phyloP scores from a whole-genome alignment of 2,113 vertebrate species.

The Trichomycterus rosablanca region DNA sequence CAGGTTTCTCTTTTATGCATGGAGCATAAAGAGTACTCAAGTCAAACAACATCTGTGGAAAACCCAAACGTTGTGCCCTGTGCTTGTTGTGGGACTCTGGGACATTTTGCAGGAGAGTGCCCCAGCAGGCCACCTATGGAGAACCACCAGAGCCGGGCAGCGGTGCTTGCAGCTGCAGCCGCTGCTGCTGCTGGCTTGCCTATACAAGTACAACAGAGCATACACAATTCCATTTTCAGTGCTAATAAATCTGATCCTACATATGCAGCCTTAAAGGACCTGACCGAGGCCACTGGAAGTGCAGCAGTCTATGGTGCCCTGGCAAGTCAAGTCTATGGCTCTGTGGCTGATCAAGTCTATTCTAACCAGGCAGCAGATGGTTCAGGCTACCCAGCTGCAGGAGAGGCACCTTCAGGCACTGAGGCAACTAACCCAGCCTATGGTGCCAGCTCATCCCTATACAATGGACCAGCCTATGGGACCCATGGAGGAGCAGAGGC shows the following conservation, averaged over 20 bases:
- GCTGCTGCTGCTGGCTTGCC: constrained; percentile 70
- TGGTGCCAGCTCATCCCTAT: constrained; percentile 39
- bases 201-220: constrained; percentile 69
- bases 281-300: constrained; percentile 62
- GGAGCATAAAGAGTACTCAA: constrained; percentile 93
- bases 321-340: constrained; percentile 77
- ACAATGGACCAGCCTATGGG: constrained; percentile 40
- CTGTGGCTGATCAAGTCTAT: constrained; percentile 72
- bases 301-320: constrained; percentile 75
- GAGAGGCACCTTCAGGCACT: constrained; percentile 54
- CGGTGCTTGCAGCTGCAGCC: constrained; percentile 68
- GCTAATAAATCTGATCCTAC: constrained; percentile 75
- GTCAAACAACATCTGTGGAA: constrained; percentile 73
- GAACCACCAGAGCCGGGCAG: constrained; percentile 75
- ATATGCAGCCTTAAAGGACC: constrained; percentile 71
- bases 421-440: constrained; percentile 56
- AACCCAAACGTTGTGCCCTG: constrained; percentile 50
- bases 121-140: constrained; percentile 61
- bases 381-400: constrained; percentile 55
- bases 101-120: constrained; percentile 64
- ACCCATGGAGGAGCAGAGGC: constrained; percentile 44
- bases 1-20: constrained; percentile 96
- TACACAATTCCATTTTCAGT: constrained; percentile 76
- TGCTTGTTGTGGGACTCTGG: constrained; percentile 51
- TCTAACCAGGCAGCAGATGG: constrained; percentile 54